phyloP scores from a whole-genome alignment of 2,797 vertebrate species.

The Trichosurus vulpecula region DNA sequence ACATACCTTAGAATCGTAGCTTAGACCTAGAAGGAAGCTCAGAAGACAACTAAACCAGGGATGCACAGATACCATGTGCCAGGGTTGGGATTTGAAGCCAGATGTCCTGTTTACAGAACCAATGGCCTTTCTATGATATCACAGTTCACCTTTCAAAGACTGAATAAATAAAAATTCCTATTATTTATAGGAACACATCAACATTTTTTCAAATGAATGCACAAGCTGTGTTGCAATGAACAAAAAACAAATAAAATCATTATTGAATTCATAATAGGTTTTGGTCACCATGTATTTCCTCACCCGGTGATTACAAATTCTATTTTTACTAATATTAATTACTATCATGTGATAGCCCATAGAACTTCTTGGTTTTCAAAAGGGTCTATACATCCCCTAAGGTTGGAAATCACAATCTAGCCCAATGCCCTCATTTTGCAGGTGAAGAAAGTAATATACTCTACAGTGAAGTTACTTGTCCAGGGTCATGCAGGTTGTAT shows the following conservation, averaged over 20 bases:
- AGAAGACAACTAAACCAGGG: neutral
- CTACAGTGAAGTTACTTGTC: neutral
- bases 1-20: neutral
- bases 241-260: neutral
- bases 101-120: neutral
- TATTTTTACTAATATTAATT: too few species aligned
- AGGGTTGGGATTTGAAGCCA: neutral
- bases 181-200: too few species aligned
- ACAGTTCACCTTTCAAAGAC: neutral
- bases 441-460: neutral
- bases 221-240: neutral
- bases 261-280: neutral
- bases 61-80: neutral
- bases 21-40: neutral
- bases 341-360: neutral
- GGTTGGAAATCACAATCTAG: neutral
- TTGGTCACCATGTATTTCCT: neutral
- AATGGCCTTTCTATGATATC: neutral
- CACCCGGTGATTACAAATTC: neutral
- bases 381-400: neutral
- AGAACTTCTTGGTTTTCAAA: neutral
- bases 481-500: neutral
- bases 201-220: neutral
- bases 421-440: neutral
- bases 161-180: neutral